A percentile compares a stretch with the other conserved stretches of the same genome.
Conservation (phyloP, 2,113 vertebrate genomes). For the Phasianus colchicus region DNA sequence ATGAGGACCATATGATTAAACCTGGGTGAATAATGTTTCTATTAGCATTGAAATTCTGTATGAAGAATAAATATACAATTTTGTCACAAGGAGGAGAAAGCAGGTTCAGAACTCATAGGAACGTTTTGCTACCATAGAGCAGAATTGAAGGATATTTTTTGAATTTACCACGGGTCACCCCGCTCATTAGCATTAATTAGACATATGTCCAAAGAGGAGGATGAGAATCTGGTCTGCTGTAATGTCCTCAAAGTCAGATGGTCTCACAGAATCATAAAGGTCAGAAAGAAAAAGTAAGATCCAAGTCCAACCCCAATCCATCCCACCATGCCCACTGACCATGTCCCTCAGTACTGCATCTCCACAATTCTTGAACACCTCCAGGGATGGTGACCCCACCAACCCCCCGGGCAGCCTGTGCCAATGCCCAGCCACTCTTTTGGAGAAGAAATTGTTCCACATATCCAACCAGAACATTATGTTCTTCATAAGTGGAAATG, state of each 20-base stretch:
- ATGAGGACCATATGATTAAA: fast-evolving
- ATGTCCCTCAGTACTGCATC: no score
- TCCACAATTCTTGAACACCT: no score
- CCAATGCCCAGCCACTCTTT: no score
- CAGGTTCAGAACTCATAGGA: not conserved
- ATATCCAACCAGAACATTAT: no score
- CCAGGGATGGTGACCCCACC: no score
- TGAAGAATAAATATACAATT: not conserved
- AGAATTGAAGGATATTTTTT: not conserved
- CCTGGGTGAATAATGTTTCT: not conserved
- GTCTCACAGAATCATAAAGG: not conserved
- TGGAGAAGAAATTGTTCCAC: no score
- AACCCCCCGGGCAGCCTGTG: no score
- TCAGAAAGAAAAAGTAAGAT: no score
- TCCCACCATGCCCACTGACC: no score
- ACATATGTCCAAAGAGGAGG: not conserved
- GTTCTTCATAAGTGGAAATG: not conserved
- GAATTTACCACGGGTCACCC: not conserved
- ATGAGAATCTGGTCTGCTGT: not conserved
- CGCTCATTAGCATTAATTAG: not conserved
- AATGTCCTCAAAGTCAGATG: not conserved
- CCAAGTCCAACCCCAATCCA: no score
- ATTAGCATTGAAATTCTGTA: not conserved
- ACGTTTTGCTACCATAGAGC: fast-evolving
- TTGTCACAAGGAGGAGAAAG: not conserved